Evolutionary conservation across 2,888 invertebrate genomes (phyloP).

Genomic region (Acanthococcus lagerstroemiae): DNA sequence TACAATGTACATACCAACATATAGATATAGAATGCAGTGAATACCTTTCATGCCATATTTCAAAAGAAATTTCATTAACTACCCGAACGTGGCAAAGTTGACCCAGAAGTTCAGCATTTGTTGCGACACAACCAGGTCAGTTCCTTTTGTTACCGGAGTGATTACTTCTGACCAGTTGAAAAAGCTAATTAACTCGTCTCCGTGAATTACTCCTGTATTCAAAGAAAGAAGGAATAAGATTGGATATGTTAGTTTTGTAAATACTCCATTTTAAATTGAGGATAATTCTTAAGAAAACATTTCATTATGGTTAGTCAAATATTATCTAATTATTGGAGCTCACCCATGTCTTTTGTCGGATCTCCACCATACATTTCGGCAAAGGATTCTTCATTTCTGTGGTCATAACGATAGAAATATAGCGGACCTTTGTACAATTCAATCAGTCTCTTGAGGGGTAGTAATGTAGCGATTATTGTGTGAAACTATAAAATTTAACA

Average conservation of each 20-base stretch:
- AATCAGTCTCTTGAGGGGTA: background rate
- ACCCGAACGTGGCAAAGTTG: constrained; percentile 16
- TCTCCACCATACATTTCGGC: constrained; percentile 1
- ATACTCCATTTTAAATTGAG: too few species aligned
- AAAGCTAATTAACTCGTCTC: constrained; percentile 31
- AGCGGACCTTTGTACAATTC: constrained; percentile 5
- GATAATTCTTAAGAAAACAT: too few species aligned
- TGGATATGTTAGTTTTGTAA: background rate
- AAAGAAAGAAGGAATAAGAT: background rate
- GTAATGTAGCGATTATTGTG: constrained; percentile 3
- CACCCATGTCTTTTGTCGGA: background rate
- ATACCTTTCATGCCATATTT: too few species aligned
- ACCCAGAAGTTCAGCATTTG: constrained; percentile 21
- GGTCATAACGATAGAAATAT: constrained; percentile 26
- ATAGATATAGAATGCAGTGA: too few species aligned
- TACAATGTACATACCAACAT: too few species aligned
- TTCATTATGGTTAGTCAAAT: too few species aligned
- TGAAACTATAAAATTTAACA: background rate
- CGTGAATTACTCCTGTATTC: constrained; percentile 31
- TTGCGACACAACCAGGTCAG: constrained; percentile 20
- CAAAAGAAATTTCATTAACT: too few species aligned
- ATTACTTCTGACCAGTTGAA: constrained; percentile 24
- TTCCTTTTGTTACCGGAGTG: constrained; percentile 2
- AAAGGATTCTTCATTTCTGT: constrained; percentile 28
- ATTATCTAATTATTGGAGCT: too few species aligned